A percentile compares a stretch with the other conserved stretches of the same genome.
Conservation (phyloP, 2,888 invertebrate species). For the Micoletzkya japonica region DNA sequence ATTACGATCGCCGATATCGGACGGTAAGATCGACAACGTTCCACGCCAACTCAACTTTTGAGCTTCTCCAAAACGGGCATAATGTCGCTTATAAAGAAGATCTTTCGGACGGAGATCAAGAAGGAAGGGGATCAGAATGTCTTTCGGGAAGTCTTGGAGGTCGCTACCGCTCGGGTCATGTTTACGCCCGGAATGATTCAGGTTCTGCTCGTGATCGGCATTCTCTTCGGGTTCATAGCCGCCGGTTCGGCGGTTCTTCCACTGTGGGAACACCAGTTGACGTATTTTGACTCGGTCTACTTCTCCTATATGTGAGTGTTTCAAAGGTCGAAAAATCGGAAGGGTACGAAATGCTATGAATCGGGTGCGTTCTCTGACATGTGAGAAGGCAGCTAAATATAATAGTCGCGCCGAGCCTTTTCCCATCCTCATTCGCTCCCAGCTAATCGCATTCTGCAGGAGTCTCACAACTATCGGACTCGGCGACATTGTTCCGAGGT, state of each 20-base stretch:
- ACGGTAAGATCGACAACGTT: constrained; percentile 28
- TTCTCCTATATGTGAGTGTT: constrained; percentile 58
- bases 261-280: constrained; percentile 57
- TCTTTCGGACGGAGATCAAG: constrained; percentile 56
- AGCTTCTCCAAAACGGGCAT: constrained; percentile 54
- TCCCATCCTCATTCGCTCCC: not conserved
- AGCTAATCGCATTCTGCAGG: too few relatives aligned
- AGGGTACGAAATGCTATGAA: too few relatives aligned
- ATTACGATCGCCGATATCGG: constrained; percentile 61
- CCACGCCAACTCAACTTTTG: constrained; percentile 13
- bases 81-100: constrained; percentile 47
- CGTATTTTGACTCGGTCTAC: constrained; percentile 61
- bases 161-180: constrained; percentile 19
- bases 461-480: constrained; percentile 59
- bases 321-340: too few relatives aligned
- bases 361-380: too few relatives aligned
- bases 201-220: constrained; percentile 54
- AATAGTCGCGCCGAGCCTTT: too few relatives aligned
- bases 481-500: constrained; percentile 59
- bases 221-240: constrained; percentile 57
- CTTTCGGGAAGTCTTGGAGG: constrained; percentile 56
- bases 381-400: too few relatives aligned
- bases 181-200: constrained; percentile 28
- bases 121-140: constrained; percentile 57
- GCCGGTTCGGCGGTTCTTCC: constrained; percentile 59